phyloP scores from a whole-genome alignment of 2,888 invertebrate genomes.

The Trilocha varians region DNA sequence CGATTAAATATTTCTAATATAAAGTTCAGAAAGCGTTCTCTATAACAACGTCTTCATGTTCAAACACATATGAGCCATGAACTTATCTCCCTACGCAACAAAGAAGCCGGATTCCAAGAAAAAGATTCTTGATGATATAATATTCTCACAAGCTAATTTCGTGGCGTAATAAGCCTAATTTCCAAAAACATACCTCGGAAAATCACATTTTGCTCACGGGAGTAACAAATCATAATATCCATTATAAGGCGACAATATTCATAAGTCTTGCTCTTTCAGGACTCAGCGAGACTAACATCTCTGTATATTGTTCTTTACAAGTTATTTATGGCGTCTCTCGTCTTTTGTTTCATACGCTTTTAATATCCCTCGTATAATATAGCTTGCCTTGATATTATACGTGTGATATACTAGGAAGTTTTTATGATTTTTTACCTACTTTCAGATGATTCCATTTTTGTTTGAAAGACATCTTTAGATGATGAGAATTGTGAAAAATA shows the following conservation, averaged over 20 bases:
- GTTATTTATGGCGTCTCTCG: background rate
- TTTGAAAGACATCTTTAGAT: no score
- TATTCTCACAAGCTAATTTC: background rate
- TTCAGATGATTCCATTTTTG: no score
- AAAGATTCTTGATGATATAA: no score
- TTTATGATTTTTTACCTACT: no score
- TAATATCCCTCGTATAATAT: background rate
- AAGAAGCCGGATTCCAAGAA: no score
- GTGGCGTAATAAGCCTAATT: no score
- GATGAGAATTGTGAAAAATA: no score
- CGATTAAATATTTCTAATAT: no score
- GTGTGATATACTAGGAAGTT: background rate
- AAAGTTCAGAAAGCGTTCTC: no score
- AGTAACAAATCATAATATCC: background rate
- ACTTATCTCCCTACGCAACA: no score
- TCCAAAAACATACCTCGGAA: background rate
- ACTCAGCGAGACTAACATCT: background rate
- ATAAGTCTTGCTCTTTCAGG: background rate
- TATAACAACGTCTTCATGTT: no score
- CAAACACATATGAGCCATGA: no score
- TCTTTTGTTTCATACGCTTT: background rate
- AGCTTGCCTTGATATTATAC: background rate
- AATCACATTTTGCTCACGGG: background rate
- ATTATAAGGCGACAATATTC: background rate
- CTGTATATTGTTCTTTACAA: background rate